Conservation (phyloP, 2,113 vertebrate species). For the Gracilinanus agilis region DNA sequence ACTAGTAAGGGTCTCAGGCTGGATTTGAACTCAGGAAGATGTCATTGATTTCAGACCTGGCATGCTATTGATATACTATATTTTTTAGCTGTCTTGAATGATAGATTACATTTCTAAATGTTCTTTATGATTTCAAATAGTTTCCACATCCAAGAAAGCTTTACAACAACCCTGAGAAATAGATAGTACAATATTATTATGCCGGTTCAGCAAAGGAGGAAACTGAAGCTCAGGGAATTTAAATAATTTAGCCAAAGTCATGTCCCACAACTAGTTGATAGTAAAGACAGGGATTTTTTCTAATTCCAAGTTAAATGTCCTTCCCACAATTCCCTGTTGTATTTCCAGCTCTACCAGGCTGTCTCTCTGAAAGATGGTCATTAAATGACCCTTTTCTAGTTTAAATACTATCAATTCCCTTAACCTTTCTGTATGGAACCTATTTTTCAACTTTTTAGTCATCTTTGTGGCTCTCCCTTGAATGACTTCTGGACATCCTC, state of each 20-base stretch:
- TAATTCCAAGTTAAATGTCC: not conserved
- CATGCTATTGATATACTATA: no score
- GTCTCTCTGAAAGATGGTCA: not conserved
- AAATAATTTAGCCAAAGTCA: not conserved
- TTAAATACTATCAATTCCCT: constrained; percentile 53
- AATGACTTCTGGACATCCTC: constrained; percentile 8
- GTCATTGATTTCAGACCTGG: no score
- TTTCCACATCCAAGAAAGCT: not conserved
- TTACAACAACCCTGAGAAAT: not conserved
- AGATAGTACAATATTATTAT: not conserved
- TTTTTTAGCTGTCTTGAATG: not conserved
- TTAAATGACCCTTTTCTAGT: not conserved
- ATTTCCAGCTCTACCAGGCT: not conserved
- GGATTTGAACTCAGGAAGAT: no score
- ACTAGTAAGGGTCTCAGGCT: no score
- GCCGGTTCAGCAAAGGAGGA: not conserved
- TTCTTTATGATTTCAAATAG: not conserved
- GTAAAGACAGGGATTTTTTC: not conserved
- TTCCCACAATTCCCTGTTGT: not conserved
- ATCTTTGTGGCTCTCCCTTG: not conserved
- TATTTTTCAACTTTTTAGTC: constrained; percentile 30
- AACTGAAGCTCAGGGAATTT: not conserved
- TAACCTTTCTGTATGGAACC: constrained; percentile 40
- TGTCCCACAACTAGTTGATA: not conserved
- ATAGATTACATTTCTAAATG: not conserved